Evolutionary conservation across 2,113 vertebrate species (phyloP).

Genomic region (Ceuthmochares aereus): DNA sequence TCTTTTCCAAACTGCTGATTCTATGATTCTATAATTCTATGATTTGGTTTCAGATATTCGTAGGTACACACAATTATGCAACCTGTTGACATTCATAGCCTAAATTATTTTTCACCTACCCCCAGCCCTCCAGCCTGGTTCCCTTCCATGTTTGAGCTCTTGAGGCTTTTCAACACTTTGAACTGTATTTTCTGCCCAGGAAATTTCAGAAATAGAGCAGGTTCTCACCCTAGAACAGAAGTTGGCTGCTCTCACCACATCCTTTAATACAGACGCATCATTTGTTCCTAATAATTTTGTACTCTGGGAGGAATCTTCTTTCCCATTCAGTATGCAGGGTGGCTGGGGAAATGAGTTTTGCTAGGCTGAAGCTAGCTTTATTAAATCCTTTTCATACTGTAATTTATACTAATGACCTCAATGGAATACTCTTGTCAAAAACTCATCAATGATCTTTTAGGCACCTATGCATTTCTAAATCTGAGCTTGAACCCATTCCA

Average conservation of each 20-base stretch:
- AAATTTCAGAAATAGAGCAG: background rate
- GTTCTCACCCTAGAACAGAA: background rate
- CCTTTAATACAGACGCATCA: rapidly evolving
- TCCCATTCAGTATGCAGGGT: background rate
- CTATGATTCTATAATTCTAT: too few relatives aligned
- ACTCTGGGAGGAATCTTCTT: background rate
- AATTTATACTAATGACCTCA: background rate
- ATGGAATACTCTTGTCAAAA: background rate
- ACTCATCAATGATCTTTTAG: background rate
- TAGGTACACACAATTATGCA: background rate
- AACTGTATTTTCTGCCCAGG: background rate
- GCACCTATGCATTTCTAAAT: background rate
- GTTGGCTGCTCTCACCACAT: rapidly evolving
- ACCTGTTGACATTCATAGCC: background rate
- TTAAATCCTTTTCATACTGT: background rate
- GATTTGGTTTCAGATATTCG: background rate
- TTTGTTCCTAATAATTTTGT: background rate
- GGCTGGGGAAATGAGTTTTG: background rate
- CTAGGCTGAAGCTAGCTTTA: background rate
- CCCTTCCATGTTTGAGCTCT: background rate
- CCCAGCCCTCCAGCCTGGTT: background rate
- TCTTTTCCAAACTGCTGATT: too few relatives aligned
- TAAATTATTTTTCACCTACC: background rate
- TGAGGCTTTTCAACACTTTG: background rate
- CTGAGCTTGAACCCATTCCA: background rate